Conservation (phyloP, 2,888 invertebrate species). For the Clusia tigrina region DNA sequence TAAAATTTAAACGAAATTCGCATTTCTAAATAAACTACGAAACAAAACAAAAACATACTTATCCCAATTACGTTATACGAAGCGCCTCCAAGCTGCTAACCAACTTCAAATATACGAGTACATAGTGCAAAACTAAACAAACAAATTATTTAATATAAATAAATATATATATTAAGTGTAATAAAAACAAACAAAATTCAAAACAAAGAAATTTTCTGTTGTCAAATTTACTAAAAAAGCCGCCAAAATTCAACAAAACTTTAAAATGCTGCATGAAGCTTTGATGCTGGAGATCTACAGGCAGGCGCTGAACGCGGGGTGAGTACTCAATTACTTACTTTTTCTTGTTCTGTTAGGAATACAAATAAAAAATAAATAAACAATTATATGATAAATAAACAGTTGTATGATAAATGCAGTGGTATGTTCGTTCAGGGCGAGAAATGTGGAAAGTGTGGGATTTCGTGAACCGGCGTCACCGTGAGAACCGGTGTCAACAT, state of each 20-base stretch:
- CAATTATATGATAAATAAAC: too few relatives aligned
- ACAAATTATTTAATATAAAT: slow-evolving; percentile 33
- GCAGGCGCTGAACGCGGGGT: slow-evolving; percentile 63
- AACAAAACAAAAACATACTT: slow-evolving; percentile 25
- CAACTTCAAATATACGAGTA: slow-evolving; percentile 49
- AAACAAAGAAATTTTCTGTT: slow-evolving; percentile 24
- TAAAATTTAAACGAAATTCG: slow-evolving; percentile 39
- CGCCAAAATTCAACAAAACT: slow-evolving; percentile 54
- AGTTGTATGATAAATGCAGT: too few relatives aligned
- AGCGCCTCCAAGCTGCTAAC: slow-evolving; percentile 44
- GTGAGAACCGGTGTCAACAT: too few relatives aligned
- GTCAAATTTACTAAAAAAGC: slow-evolving; percentile 21
- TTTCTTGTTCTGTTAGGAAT: not conserved
- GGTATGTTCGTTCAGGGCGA: too few relatives aligned
- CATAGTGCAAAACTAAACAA: slow-evolving; percentile 53
- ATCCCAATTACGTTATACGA: slow-evolving; percentile 44
- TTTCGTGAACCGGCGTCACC: too few relatives aligned
- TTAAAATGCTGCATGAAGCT: slow-evolving; percentile 63
- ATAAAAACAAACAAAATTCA: slow-evolving; percentile 29
- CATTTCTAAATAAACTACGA: slow-evolving; percentile 41
- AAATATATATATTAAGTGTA: slow-evolving; percentile 41
- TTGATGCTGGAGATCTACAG: slow-evolving; percentile 63
- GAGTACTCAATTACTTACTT: slow-evolving; percentile 36
- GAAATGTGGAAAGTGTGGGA: too few relatives aligned
- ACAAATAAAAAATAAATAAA: too few relatives aligned